Evolutionary conservation across 2,797 vertebrate species (phyloP).

Genomic region (Geotrypetes seraphini): DNA sequence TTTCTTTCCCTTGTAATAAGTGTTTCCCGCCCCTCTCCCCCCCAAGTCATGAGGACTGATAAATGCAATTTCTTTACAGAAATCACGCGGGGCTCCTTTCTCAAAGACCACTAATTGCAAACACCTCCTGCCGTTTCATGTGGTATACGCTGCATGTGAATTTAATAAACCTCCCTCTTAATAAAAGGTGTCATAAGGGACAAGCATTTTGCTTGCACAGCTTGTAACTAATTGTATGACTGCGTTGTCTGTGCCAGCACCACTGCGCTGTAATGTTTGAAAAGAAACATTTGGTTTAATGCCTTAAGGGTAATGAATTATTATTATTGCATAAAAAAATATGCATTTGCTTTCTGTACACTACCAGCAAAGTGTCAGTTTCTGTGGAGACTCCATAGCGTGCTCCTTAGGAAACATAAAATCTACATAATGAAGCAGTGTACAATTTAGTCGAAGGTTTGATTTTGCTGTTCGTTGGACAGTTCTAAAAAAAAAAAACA

Average conservation of each 20-base stretch:
- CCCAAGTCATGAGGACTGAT: background rate
- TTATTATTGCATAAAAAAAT: conserved; percentile 1
- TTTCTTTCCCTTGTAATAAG: conserved; percentile 4
- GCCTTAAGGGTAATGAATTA: conserved; percentile 20
- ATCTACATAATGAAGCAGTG: background rate
- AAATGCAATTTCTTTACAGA: conserved; percentile 9
- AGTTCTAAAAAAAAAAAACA: no score
- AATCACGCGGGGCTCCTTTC: conserved; percentile 18
- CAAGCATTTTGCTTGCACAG: conserved; percentile 23
- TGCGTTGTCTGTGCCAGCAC: conserved; percentile 2
- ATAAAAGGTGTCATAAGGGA: conserved; percentile 17
- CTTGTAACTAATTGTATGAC: conserved; percentile 16
- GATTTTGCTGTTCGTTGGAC: no score
- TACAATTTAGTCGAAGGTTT: no score
- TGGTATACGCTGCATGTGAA: conserved; percentile 9
- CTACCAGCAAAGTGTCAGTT: background rate
- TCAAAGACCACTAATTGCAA: conserved; percentile 27
- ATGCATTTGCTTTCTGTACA: conserved; percentile 19
- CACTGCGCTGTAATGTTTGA: conserved; percentile 15
- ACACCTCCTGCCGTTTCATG: conserved; percentile 17
- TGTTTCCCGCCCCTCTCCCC: no score
- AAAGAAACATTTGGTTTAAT: conserved; percentile 20
- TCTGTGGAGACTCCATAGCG: background rate
- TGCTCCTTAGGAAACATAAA: background rate
- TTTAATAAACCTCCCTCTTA: conserved; percentile 19